phyloP scores from a whole-genome alignment of 2,797 vertebrate genomes.

The Diceros bicornis region DNA sequence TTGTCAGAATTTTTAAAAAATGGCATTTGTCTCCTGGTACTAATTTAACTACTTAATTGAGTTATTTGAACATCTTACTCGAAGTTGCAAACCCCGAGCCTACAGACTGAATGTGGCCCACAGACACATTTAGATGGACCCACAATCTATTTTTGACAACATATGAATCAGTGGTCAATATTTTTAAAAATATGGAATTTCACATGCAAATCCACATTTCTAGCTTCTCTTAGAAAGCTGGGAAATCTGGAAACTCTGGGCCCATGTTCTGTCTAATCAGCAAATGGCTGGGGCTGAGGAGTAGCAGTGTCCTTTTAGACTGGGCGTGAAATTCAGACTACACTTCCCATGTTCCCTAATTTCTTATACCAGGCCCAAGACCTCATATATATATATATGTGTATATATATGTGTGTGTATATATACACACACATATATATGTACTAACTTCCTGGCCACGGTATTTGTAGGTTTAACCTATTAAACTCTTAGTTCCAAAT shows the following conservation, averaged over 20 bases:
- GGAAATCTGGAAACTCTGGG: slow-evolving; percentile 9
- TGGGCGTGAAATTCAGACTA: not conserved
- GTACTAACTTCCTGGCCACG: not conserved
- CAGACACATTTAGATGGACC: not conserved
- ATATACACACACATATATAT: not conserved
- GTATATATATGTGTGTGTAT: too few species aligned
- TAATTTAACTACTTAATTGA: not conserved
- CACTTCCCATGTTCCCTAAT: not conserved
- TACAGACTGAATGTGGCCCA: not conserved
- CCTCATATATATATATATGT: not conserved
- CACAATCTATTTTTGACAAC: not conserved
- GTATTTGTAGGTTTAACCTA: not conserved
- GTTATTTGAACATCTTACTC: not conserved
- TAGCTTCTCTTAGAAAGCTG: not conserved
- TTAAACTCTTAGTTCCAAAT: not conserved
- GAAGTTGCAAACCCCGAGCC: not conserved
- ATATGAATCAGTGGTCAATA: not conserved
- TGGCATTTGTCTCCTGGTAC: not conserved
- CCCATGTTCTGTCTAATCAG: not conserved
- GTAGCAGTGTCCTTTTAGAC: not conserved
- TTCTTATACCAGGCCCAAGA: not conserved
- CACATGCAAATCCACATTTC: not conserved
- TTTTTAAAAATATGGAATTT: slow-evolving; percentile 8
- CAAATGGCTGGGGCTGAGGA: not conserved
- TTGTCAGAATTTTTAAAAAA: not conserved